Evolutionary conservation across 2,888 invertebrate species (phyloP).

Genomic region (Gastracanthus pulcherrimus): DNA sequence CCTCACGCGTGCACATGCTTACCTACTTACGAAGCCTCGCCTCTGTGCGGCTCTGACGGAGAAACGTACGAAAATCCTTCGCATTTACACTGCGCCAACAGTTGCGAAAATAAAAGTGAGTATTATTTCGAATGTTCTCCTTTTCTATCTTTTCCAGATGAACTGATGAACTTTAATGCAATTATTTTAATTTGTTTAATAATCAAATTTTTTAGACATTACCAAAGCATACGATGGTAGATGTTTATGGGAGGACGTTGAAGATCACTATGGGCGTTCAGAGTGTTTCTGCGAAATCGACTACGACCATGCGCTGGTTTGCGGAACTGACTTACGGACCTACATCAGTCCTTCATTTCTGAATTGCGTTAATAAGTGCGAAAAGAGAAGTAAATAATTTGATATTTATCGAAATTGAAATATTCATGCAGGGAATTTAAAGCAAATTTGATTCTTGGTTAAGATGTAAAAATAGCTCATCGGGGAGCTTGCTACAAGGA

Average conservation of each 20-base stretch:
- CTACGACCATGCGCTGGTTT: not conserved
- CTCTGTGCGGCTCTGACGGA: conserved; percentile 38
- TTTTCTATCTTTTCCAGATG: not conserved
- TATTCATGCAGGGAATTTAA: too few species aligned
- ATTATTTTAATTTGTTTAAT: not conserved
- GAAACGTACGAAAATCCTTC: conserved; percentile 14
- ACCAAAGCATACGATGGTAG: not conserved
- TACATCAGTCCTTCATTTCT: not conserved
- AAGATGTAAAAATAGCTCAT: too few species aligned
- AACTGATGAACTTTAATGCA: not conserved
- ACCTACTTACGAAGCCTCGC: not conserved
- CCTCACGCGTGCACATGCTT: not conserved
- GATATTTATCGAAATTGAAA: too few species aligned
- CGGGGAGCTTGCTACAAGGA: too few species aligned
- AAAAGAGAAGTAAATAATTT: not conserved
- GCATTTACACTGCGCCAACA: conserved; percentile 7
- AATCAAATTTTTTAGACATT: not conserved
- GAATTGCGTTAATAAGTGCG: not conserved
- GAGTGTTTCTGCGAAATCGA: too few species aligned
- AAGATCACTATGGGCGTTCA: too few species aligned
- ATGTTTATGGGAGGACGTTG: too few species aligned
- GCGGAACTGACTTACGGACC: not conserved
- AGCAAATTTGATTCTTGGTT: too few species aligned
- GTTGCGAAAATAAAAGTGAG: not conserved
- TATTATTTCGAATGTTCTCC: too few species aligned